These are phyloP conservation scores for Aproaerema taeniolella DNA, from an alignment of 2,888 invertebrate species.

Conservation along the genomic window DNA sequence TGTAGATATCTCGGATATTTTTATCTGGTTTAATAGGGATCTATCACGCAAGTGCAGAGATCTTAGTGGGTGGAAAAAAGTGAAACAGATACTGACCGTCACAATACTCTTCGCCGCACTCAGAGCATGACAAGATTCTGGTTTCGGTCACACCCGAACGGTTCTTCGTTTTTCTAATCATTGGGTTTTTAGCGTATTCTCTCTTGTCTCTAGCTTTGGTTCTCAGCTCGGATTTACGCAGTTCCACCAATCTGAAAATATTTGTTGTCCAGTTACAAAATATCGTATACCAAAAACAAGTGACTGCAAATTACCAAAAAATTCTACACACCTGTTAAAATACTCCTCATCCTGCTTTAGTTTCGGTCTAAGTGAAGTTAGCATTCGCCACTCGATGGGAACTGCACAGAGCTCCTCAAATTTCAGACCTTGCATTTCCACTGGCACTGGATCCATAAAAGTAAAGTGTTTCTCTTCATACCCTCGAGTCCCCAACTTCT, in stretches of 20 bases:
- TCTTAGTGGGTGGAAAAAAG: too few relatives aligned
- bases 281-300: neutral
- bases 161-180: constrained; percentile 87
- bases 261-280: neutral
- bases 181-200: constrained; percentile 80
- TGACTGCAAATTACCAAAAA: neutral
- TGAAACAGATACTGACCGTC: constrained; percentile 74
- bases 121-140: constrained; percentile 83
- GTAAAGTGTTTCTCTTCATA: constrained; percentile 70
- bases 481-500: constrained; percentile 80
- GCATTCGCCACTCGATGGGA: constrained; percentile 95
- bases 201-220: constrained; percentile 84
- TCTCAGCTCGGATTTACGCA: constrained; percentile 87
- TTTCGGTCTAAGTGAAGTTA: constrained; percentile 91
- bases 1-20: too few relatives aligned
- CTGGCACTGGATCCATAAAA: constrained; percentile 86
- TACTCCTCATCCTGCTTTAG: constrained; percentile 90
- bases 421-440: constrained; percentile 86
- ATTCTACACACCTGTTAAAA: constrained; percentile 81
- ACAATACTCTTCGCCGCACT: constrained; percentile 93
- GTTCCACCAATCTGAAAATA: constrained; percentile 82
- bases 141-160: constrained; percentile 89
- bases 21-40: neutral
- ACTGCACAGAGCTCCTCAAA: constrained; percentile 89
- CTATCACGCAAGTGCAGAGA: constrained; percentile 4